Evolutionary conservation across 2,888 invertebrate species (phyloP).

Genomic region (Thymelicus lineola): DNA sequence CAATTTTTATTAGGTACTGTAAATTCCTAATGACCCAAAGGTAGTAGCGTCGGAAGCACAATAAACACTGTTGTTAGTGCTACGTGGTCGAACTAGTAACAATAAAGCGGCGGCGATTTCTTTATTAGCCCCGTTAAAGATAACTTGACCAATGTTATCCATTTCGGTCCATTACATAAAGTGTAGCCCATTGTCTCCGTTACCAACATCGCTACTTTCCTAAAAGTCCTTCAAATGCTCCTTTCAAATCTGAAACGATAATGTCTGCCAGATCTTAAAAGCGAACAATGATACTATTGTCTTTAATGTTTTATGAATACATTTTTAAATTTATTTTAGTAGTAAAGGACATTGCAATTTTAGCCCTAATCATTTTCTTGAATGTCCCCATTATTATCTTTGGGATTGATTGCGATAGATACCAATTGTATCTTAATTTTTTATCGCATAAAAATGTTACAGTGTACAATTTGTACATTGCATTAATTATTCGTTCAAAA

Average conservation of each 20-base stretch:
- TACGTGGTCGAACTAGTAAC: constrained; percentile 63
- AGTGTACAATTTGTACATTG: too few relatives aligned
- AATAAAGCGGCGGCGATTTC: constrained; percentile 69
- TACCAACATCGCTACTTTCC: constrained; percentile 46
- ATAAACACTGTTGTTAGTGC: constrained; percentile 44
- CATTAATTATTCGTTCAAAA: too few relatives aligned
- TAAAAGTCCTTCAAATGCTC: constrained; percentile 41
- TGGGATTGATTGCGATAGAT: too few relatives aligned
- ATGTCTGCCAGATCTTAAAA: constrained; percentile 33
- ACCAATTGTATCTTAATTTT: too few relatives aligned
- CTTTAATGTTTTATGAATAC: constrained; percentile 7
- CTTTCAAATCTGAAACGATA: constrained; percentile 48
- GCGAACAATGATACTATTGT: constrained; percentile 26
- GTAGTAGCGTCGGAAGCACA: constrained; percentile 42
- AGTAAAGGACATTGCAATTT: background rate
- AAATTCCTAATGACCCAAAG: constrained; percentile 37
- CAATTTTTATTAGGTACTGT: background rate
- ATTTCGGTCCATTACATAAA: constrained; percentile 74
- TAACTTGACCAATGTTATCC: constrained; percentile 69
- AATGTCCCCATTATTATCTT: too few relatives aligned
- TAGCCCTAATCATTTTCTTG: too few relatives aligned
- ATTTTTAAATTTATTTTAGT: background rate
- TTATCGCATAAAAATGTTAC: too few relatives aligned
- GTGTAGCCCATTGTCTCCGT: constrained; percentile 68
- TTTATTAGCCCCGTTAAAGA: constrained; percentile 72